Evolutionary conservation across 2,797 vertebrate genomes (phyloP), one percentile per base, ranked within the genome.

Genomic region (Enoplosus armatus): DNA sequence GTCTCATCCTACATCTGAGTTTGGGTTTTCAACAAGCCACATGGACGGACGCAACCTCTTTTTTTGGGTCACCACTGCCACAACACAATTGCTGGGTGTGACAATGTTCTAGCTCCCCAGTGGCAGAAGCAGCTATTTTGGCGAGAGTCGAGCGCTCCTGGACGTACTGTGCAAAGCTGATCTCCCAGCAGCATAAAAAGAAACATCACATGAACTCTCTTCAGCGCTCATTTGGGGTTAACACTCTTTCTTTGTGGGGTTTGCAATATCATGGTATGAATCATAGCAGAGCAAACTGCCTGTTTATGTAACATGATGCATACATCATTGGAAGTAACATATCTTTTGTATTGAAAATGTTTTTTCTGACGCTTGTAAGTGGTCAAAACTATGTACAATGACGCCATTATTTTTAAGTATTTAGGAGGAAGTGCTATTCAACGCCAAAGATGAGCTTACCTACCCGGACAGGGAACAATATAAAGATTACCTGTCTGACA

Each of bases 51-150:
- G 72, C 83, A 88, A 87, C 85, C 90, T 92, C 86, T 88, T 91
- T 51, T 18, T 89, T 87, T 83, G 82, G 91, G 87, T 88, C 82
- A 45, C 78, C 66, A n/a, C 80, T 80, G 82, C 90, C 89, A 77
- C 93, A 89, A 67, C 75, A 85, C 92, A 94, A 92, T 94, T 92
- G 87, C 91, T 90, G 91, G 89, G 86, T 92, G 86, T 91, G 89
- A 92, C 90, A 66, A 71, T 22, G 75, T 92, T 83, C 64, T 62
- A 56, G 66, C 82, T 89, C 88, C 53, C 54, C 50, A 61, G 72
- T 65, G 77, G 86, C 88, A 89, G 72, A 77, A 73, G 85, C 74
- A 83, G 86, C 80, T 84, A 85, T 92, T 92, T 90, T 89, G 84
- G 85, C 84, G 51, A 48, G 51, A 79, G 68, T 33, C 24, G 31